phyloP scores from a whole-genome alignment of 2,888 invertebrate species.

The Zygogramma bicolorata region DNA sequence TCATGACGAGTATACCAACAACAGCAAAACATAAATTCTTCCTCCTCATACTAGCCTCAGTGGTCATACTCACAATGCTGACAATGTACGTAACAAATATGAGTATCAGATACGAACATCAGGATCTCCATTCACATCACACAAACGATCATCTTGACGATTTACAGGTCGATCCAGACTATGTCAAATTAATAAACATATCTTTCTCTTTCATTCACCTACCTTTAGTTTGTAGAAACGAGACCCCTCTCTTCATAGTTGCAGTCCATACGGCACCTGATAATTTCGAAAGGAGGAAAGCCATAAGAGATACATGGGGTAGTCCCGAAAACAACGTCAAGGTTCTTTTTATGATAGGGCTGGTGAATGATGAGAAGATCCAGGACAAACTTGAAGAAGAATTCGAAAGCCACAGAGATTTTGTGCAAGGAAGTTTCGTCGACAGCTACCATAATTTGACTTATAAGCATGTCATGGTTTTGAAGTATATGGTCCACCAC shows the following conservation, averaged over 20 bases:
- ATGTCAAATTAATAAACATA: constrained; percentile 20
- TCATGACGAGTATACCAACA: not conserved
- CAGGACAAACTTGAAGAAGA: constrained; percentile 66
- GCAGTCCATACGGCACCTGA: constrained; percentile 79
- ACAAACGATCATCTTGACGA: not conserved
- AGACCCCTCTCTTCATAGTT: constrained; percentile 69
- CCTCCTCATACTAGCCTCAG: not conserved
- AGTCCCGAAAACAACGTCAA: not conserved
- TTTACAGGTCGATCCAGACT: not conserved
- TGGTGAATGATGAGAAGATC: not conserved
- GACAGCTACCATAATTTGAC: constrained; percentile 86
- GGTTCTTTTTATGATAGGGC: constrained; percentile 20
- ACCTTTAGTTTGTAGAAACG: constrained; percentile 7
- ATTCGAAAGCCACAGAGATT: constrained; percentile 71
- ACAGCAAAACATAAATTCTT: not conserved
- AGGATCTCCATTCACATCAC: not conserved
- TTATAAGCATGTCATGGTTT: constrained; percentile 83
- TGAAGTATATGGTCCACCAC: constrained; percentile 80
- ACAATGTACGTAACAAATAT: not conserved
- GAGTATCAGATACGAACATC: not conserved
- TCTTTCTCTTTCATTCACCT: constrained; percentile 16
- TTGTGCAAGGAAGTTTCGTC: constrained; percentile 81
- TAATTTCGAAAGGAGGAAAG: constrained; percentile 74
- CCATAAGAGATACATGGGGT: constrained; percentile 68
- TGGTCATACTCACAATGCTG: not conserved